Evolutionary conservation across 2,113 vertebrate species (phyloP).

Genomic region (Passer montanus): DNA sequence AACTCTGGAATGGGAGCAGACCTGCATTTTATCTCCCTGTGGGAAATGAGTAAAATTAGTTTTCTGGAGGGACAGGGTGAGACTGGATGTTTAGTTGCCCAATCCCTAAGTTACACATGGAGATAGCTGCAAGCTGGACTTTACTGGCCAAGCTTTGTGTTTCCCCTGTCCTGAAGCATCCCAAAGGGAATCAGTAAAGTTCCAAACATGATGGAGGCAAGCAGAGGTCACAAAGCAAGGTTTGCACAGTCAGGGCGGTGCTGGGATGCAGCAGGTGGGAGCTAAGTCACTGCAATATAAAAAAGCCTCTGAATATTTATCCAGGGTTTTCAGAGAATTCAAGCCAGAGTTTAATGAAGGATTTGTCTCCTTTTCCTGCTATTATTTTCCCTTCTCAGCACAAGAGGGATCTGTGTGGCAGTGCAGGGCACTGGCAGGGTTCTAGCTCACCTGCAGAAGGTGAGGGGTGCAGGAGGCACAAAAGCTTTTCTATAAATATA

Average conservation of each 20-base stretch:
- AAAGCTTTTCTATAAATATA: neutral
- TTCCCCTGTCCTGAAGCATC: neutral
- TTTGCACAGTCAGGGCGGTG: neutral
- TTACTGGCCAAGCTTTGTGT: neutral
- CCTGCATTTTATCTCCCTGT: constrained; percentile 50
- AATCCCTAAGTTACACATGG: neutral
- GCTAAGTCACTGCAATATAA: neutral
- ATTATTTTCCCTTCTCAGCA: neutral
- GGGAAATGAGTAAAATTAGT: constrained; percentile 56
- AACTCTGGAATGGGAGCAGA: constrained; percentile 17
- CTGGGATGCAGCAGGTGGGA: neutral
- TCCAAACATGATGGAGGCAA: neutral
- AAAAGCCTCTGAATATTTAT: neutral
- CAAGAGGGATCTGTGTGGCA: neutral
- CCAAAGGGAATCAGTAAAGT: neutral
- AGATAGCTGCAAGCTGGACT: neutral
- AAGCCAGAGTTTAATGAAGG: neutral
- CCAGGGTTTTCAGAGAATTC: neutral
- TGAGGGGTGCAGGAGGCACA: neutral
- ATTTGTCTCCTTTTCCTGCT: neutral
- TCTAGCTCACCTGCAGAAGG: neutral
- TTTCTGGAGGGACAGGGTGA: constrained; percentile 37
- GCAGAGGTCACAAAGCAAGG: neutral
- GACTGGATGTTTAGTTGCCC: neutral
- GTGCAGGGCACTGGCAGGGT: too few relatives aligned